Evolutionary conservation across 1,140 invertebrate species (phyloP), one percentile per base, ranked within the genome.

Genomic region (Drosophila bocki): DNA sequence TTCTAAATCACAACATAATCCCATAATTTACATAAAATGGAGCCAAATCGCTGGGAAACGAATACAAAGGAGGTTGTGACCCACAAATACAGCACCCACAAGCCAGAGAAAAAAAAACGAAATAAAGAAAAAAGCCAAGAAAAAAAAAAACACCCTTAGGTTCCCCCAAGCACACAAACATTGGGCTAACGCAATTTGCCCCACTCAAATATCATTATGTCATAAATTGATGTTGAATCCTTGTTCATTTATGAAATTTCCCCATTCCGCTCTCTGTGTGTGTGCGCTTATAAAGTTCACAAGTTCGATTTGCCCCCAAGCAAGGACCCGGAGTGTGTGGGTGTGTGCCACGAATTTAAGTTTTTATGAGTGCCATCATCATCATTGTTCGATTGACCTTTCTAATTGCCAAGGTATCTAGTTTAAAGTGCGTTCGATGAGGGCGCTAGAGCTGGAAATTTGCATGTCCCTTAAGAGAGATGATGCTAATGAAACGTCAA

Each of bases 181-280:
- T 68, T 70, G 51, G 47, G 39, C 50, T 70, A 70, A 70, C 71
- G 63, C 59, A 81, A 85, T 84, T 80, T 75, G 79, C 71, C 60
- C 65, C 74, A 71, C 62, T 72, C 78, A 84, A 82, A 78, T 76
- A 81, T 84, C 76, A 91, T 91, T 85, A 88, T 91, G 81, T 50
- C 84, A 79, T 80, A 91, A 91, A 91, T 91, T 88, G 84, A 57
- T 68, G 65, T 80, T 78, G 78, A 91, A 91, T 91, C 88, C 83
- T 79, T 78, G 88, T 82, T 85, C 88, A 91, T 91, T 91, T 91
- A 80, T 91, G 88, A 91, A 91, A 91, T 85, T 85, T 84, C 70
- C 82, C 62, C 77, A 81, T 71, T 80, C 60, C 33, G 26, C 19
- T 69, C 19, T 69, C 57, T 48, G 42, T 60, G 37, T 45, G 60